Conservation (phyloP, 2,888 invertebrate genomes). For the Eristalinus sepulchralis region DNA sequence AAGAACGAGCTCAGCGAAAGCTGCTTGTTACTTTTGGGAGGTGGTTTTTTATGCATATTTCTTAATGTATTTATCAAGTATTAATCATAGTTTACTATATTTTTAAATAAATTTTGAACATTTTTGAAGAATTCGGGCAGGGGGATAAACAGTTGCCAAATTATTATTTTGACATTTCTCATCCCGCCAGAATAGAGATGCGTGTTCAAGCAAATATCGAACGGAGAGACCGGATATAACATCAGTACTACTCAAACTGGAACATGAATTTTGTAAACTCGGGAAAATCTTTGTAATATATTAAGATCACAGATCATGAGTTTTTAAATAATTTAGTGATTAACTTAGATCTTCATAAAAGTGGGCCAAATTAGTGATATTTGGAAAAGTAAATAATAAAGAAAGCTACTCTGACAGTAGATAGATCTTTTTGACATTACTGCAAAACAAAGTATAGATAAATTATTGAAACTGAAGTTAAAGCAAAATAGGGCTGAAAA, state of each 20-base stretch:
- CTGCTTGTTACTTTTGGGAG: conserved; percentile 69
- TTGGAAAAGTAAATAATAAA: too few species aligned
- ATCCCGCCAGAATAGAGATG: conserved; percentile 13
- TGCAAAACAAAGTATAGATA: too few species aligned
- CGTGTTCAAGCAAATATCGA: neutral
- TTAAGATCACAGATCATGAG: too few species aligned
- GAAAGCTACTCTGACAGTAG: too few species aligned
- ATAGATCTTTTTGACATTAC: too few species aligned
- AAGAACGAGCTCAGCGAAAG: conserved; percentile 76
- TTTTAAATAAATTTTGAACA: neutral
- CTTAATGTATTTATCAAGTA: neutral
- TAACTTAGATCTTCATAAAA: too few species aligned
- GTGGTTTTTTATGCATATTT: conserved; percentile 45
- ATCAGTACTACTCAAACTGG: neutral
- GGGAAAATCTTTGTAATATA: too few species aligned
- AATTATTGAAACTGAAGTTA: too few species aligned
- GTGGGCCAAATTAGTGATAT: too few species aligned
- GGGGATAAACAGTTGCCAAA: conserved; percentile 11
- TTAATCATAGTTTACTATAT: neutral
- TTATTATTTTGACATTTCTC: conserved; percentile 2
- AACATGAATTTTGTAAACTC: neutral
- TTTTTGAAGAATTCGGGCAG: neutral
- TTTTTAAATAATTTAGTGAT: too few species aligned
- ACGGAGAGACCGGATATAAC: neutral
- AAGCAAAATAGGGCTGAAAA: too few species aligned